Conservation (phyloP, 2,113 vertebrate species). For the Scomber colias region DNA sequence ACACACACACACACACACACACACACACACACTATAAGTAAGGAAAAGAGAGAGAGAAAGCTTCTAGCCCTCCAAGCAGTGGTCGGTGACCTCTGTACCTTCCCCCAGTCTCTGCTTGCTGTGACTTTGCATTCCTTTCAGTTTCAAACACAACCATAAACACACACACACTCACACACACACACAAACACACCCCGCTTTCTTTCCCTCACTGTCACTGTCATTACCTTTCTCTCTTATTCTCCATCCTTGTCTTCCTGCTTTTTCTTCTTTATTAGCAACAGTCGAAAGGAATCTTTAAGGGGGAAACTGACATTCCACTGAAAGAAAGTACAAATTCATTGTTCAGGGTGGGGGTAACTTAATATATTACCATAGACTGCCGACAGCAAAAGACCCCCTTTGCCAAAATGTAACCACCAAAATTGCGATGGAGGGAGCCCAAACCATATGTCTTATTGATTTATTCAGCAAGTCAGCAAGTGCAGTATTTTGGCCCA, state of each 20-base stretch:
- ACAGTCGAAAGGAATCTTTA: neutral
- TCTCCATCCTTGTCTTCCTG: neutral
- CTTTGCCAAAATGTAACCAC: too few species aligned
- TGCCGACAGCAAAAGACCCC: neutral
- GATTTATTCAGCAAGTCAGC: too few species aligned
- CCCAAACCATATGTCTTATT: neutral
- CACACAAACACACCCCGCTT: neutral
- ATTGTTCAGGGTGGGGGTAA: neutral
- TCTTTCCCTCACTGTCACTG: neutral
- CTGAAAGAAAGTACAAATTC: too few species aligned
- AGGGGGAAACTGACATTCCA: neutral
- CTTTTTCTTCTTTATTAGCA: neutral
- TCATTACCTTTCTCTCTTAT: neutral
- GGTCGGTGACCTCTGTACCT: neutral
- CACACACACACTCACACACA: neutral
- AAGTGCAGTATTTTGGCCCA: neutral
- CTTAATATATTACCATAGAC: neutral
- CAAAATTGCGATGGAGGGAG: neutral
- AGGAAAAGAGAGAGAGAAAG: neutral
- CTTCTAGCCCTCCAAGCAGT: neutral
- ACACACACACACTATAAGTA: too few species aligned
- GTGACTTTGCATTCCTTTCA: conserved; percentile 37
- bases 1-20: too few species aligned
- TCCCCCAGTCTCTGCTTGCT: neutral
- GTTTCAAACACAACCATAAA: neutral